Evolutionary conservation across 2,113 vertebrate species (phyloP).

Genomic region (Australoheros scitulus): DNA sequence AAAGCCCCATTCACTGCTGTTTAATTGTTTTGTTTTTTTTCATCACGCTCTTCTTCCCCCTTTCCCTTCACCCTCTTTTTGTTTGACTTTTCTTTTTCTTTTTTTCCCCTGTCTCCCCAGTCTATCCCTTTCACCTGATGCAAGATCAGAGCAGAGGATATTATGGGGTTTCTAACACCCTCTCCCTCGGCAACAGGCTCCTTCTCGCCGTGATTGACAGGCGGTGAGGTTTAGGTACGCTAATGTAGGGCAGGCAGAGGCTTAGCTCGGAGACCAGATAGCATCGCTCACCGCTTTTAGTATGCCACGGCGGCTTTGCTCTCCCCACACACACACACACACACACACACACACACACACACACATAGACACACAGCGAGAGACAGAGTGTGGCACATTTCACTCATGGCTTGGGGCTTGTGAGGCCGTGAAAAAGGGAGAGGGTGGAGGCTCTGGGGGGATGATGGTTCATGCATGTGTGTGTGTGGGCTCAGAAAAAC

Average conservation of each 20-base stretch:
- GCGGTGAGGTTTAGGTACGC: slow-evolving; percentile 71
- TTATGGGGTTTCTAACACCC: slow-evolving; percentile 66
- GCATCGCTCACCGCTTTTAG: slow-evolving; percentile 77
- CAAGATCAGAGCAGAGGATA: slow-evolving; percentile 69
- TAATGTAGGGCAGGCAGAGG: slow-evolving; percentile 79
- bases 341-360: slow-evolving; percentile 3
- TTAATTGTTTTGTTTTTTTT: slow-evolving; percentile 37
- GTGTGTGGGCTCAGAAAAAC: slow-evolving; percentile 36
- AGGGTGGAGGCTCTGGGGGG: slow-evolving; percentile 44
- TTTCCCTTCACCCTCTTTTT: slow-evolving; percentile 37
- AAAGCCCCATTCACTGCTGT: slow-evolving; percentile 12
- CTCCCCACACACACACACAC: slow-evolving; percentile 26
- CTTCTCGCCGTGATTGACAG: slow-evolving; percentile 77
- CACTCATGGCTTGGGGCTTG: slow-evolving; percentile 76
- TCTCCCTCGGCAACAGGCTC: slow-evolving; percentile 67
- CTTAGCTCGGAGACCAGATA: slow-evolving; percentile 77
- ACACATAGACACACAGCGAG: slow-evolving; percentile 2
- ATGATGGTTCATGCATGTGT: slow-evolving; percentile 31
- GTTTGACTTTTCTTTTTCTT: slow-evolving; percentile 17
- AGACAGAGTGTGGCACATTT: slow-evolving; percentile 67
- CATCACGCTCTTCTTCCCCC: slow-evolving; percentile 12
- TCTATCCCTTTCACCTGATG: slow-evolving; percentile 56
- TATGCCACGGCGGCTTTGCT: slow-evolving; percentile 70
- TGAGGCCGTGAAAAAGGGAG: slow-evolving; percentile 64
- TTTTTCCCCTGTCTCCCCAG: not conserved